These are phyloP conservation scores for Limosa lapponica DNA, from an alignment of 2,797 vertebrate genomes.

Conservation along the genomic window DNA sequence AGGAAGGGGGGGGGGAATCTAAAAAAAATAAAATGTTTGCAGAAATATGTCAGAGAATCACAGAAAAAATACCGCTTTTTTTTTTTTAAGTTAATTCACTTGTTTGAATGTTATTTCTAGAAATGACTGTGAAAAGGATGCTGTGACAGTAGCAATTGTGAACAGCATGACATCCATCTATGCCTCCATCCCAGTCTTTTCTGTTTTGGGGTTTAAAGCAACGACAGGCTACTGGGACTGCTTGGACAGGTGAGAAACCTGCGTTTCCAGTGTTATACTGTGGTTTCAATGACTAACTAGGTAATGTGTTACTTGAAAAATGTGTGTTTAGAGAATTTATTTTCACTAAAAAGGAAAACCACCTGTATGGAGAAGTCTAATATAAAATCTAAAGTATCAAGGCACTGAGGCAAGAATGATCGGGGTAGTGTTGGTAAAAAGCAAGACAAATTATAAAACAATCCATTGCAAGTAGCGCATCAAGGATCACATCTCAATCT, in stretches of 20 bases:
- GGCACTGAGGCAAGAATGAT: neutral
- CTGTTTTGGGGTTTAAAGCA: constrained; percentile 93
- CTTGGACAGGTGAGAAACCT: constrained; percentile 77
- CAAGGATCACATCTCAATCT: neutral
- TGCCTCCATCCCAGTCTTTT: constrained; percentile 88
- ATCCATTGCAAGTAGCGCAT: neutral
- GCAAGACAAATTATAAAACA: neutral
- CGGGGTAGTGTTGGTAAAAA: neutral
- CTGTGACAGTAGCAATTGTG: constrained; percentile 85
- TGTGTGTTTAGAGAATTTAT: neutral
- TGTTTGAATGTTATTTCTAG: constrained; percentile 67
- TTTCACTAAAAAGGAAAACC: neutral
- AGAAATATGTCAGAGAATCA: neutral
- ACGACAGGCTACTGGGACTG: constrained; percentile 79
- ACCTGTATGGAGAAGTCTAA: neutral
- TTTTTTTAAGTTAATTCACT: neutral
- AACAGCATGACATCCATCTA: constrained; percentile 93
- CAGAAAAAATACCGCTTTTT: neutral
- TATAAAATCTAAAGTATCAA: neutral
- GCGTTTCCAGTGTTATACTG: neutral
- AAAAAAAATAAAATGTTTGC: neutral
- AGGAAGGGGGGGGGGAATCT: neutral
- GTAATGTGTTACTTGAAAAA: neutral
- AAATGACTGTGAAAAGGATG: constrained; percentile 90
- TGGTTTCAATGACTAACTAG: neutral